Conservation (phyloP, 2,113 vertebrate species). For the Stomatorhinus ivindoensis region DNA sequence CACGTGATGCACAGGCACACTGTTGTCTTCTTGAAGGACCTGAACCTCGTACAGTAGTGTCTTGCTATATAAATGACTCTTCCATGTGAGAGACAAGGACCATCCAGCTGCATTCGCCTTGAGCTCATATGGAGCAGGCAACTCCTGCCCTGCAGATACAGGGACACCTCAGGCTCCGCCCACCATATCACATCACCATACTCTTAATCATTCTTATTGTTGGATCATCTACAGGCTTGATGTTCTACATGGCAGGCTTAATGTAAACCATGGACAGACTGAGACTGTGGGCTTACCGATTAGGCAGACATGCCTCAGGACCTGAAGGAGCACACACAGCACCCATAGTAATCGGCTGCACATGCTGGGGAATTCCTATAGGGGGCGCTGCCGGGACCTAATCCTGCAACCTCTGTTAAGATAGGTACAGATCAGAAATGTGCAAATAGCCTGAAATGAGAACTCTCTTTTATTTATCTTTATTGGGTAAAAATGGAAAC, state of each 20-base stretch:
- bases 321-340: not conserved
- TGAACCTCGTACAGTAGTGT: not conserved
- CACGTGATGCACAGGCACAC: constrained; percentile 32
- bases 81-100: constrained; percentile 1
- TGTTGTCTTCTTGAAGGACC: not conserved
- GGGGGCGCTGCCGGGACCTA: not conserved
- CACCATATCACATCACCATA: not conserved
- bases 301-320: not conserved
- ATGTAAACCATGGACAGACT: not conserved
- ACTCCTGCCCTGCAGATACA: not conserved
- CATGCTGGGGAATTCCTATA: not conserved
- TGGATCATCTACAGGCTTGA: not conserved
- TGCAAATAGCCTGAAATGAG: not conserved
- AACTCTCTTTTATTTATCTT: not conserved
- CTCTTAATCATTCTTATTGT: not conserved
- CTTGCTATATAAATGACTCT: not conserved
- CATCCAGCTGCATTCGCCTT: not conserved
- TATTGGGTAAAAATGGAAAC: not conserved
- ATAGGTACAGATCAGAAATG: not conserved
- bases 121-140: not conserved
- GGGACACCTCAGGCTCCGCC: not conserved
- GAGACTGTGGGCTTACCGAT: not conserved
- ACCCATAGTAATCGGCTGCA: not conserved
- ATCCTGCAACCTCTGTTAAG: not conserved
- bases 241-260: not conserved